Evolutionary conservation across 2,797 vertebrate species (phyloP), one percentile per base, ranked within the genome.

Genomic region (Phyllotis vaccarum): DNA sequence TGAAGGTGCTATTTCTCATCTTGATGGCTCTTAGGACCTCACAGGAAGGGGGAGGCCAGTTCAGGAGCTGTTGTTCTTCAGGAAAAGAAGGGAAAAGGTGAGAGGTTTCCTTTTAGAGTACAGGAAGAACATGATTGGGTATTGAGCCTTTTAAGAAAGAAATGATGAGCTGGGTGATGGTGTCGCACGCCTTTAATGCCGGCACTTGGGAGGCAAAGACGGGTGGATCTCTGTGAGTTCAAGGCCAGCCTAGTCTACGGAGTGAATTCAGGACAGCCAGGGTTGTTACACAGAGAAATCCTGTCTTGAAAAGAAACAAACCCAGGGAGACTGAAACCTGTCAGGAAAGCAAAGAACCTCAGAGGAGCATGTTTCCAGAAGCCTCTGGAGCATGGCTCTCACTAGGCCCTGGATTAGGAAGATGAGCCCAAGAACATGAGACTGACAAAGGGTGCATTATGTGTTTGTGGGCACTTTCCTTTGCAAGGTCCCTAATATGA

Each of bases 21-120:
- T 3, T 37, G 17, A 34, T 52, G 29, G 56, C 29, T 7, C 56
- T 75, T 78, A 79, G 68, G 1, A 6, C 40, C 14, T 14, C 37
- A 40, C 58, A 78, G 88, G 72, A 90, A 75, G 43, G 60, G 56
- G 22, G 43, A 76, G 79, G 79, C 37, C 93, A 24, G 11, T 66
- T 68, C 58, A 6, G 76, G 66, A 92, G 66, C 80, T 90, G 4
- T 7, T 58, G 72, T 17, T 6, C 21, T 79, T 13, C 49, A 93
- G 86, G 56, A 90, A 94, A 86, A 66, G 92, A 40, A n/a, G 58
- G 24, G 75, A 88, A 95, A 21, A 83, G 37, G 19, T 27, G 11
- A 58, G 56, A 68, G 52, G 68, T 79, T 96, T 89, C 94, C 27
- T 70, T 46, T 24, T 40, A 72, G 81, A 43, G 9, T 34, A 2